Percentiles rank a stretch among this genome's conserved stretches.
Conservation (phyloP, 2,888 invertebrate species). For the Sminthurinus aureus region DNA sequence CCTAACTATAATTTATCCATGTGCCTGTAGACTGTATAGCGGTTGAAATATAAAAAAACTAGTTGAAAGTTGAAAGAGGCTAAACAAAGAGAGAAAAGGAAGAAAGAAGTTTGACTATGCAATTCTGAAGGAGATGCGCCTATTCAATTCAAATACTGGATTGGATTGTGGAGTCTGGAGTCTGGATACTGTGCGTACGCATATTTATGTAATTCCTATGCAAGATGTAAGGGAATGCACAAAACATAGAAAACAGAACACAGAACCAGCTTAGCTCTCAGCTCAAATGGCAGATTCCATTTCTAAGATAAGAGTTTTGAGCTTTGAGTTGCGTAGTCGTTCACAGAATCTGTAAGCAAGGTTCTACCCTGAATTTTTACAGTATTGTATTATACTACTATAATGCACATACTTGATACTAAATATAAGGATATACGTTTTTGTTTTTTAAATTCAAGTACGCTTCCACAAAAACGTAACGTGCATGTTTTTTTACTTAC, state of each 20-base stretch:
- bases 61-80: not conserved
- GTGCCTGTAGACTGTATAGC: not conserved
- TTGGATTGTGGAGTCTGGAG: too few species aligned
- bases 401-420: too few species aligned
- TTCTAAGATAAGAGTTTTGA: too few species aligned
- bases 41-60: not conserved
- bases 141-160: not conserved
- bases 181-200: not conserved
- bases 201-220: not conserved
- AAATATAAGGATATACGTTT: too few species aligned
- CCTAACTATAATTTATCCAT: conserved; percentile 9
- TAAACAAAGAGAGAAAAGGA: not conserved
- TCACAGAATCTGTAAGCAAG: too few species aligned
- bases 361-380: too few species aligned
- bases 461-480: too few species aligned
- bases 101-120: not conserved
- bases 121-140: not conserved
- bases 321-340: too few species aligned
- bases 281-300: too few species aligned
- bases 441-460: too few species aligned
- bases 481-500: too few species aligned
- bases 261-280: not conserved
- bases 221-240: not conserved
- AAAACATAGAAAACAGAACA: not conserved
- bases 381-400: too few species aligned